These are phyloP conservation scores for Hemiscyllium ocellatum DNA, from an alignment of 2,113 vertebrate genomes.

Conservation along the genomic window DNA sequence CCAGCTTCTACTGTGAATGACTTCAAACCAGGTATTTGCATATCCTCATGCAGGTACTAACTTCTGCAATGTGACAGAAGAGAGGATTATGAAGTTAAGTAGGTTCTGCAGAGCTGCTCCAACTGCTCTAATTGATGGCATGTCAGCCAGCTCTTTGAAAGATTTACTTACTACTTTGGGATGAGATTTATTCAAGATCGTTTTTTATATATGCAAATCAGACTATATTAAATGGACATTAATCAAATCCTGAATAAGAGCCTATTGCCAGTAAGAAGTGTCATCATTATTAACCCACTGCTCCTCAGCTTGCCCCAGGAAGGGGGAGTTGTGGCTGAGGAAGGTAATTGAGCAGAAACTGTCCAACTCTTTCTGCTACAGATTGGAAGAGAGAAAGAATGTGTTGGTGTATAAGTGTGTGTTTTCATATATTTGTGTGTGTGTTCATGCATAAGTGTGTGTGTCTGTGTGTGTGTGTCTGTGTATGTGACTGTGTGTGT, in stretches of 20 bases:
- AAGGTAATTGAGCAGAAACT: background rate
- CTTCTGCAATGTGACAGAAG: background rate
- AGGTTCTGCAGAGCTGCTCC: background rate
- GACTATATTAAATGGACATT: background rate
- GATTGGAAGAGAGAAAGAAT: background rate
- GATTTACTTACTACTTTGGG: background rate
- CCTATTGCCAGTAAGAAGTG: background rate
- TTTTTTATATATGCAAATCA: background rate
- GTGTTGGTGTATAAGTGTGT: too few relatives aligned
- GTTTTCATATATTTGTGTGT: too few relatives aligned
- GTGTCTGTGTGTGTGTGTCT: too few relatives aligned
- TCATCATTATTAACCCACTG: background rate
- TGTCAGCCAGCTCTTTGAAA: background rate
- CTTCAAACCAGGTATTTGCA: background rate
- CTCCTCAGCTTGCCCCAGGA: too few relatives aligned
- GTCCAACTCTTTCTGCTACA: background rate
- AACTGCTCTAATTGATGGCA: slow-evolving; percentile 1
- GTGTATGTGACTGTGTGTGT: too few relatives aligned
- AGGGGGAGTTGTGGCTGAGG: too few relatives aligned
- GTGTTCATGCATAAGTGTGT: too few relatives aligned
- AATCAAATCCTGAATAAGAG: background rate
- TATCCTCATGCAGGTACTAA: background rate
- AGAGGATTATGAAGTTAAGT: background rate
- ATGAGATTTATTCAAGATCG: background rate
- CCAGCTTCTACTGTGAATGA: too few relatives aligned